Evolutionary conservation across 1,140 invertebrate species (phyloP).

Genomic region (Holcopasites calliopsidis): DNA sequence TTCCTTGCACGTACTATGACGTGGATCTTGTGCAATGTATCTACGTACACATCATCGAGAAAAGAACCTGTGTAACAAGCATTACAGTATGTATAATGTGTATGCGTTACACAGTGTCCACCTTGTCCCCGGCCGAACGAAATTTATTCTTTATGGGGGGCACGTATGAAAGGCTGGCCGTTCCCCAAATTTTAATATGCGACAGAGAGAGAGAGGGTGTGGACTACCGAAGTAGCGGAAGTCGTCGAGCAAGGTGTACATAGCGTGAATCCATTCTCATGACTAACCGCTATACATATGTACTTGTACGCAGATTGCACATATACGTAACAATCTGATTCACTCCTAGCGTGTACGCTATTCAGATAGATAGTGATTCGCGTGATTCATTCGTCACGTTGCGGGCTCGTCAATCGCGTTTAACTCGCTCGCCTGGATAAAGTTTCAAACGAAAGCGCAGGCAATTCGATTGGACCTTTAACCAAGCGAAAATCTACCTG

Average conservation of each 20-base stretch:
- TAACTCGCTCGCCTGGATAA: conserved; percentile 5
- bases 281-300: too few relatives aligned
- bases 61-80: too few relatives aligned
- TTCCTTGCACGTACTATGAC: not conserved
- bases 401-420: not conserved
- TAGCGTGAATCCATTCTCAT: conserved; percentile 14
- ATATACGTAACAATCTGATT: conserved; percentile 20
- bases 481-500: too few relatives aligned
- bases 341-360: too few relatives aligned
- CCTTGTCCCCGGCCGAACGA: too few relatives aligned
- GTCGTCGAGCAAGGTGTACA: not conserved
- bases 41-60: not conserved
- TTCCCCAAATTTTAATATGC: conserved; percentile 19
- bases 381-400: conserved; percentile 31
- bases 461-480: conserved; percentile 16
- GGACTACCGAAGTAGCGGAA: conserved; percentile 26
- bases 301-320: too few relatives aligned
- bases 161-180: too few relatives aligned
- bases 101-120: not conserved
- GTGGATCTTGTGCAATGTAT: not conserved
- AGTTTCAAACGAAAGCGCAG: conserved; percentile 15
- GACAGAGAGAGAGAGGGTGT: not conserved
- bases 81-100: too few relatives aligned
- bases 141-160: not conserved
- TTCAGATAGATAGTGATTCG: not conserved